phyloP scores from a whole-genome alignment of 2,797 vertebrate species.

The Loriculus beryllinus region DNA sequence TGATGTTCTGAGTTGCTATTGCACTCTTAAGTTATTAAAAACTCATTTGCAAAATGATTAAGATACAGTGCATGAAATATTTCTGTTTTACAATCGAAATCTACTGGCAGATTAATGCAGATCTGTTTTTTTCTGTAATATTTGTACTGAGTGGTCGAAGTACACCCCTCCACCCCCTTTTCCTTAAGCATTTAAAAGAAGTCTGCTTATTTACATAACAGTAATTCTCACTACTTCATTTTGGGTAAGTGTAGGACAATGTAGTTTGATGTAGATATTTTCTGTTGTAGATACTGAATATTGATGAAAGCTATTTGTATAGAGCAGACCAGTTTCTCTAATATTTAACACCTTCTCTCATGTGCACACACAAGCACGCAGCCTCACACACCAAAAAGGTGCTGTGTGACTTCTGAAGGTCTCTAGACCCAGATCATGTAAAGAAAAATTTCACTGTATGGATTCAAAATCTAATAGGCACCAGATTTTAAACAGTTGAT shows the following conservation, averaged over 20 bases:
- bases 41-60: not conserved
- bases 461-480: not conserved
- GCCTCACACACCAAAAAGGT: not conserved
- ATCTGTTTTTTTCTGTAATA: not conserved
- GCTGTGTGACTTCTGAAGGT: not conserved
- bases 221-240: slow-evolving; percentile 10
- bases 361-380: not conserved
- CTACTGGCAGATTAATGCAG: not conserved
- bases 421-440: not conserved
- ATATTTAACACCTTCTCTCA: not conserved
- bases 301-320: not conserved
- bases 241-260: not conserved
- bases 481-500: not conserved
- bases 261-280: not conserved
- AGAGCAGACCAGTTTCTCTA: not conserved
- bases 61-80: not conserved
- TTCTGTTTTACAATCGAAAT: not conserved
- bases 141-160: not conserved
- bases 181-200: slow-evolving; percentile 3
- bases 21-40: not conserved
- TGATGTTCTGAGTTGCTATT: not conserved
- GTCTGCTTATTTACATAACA: slow-evolving; percentile 9
- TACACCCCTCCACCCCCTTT: not conserved
- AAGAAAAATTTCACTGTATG: not conserved
- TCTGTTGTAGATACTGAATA: not conserved